Evolutionary conservation across 2,888 invertebrate genomes (phyloP).

Genomic region (Dynastes maya): DNA sequence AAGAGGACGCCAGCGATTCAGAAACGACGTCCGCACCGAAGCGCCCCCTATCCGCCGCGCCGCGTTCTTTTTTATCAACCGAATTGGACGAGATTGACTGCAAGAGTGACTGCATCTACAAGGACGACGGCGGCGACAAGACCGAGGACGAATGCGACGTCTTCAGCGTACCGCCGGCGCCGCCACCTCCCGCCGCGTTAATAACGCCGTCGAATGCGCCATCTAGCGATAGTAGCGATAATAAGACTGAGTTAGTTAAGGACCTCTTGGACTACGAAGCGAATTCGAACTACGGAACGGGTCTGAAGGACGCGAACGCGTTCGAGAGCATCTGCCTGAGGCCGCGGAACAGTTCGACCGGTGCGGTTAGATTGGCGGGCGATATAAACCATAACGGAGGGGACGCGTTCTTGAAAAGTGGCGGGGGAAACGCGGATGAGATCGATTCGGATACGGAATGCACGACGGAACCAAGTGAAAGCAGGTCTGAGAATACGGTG

Average conservation of each 20-base stretch:
- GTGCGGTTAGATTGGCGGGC: slow-evolving; percentile 12
- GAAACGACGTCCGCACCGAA: slow-evolving; percentile 4
- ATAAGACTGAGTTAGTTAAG: slow-evolving; percentile 59
- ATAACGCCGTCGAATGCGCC: slow-evolving; percentile 44
- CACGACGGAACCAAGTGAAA: slow-evolving; percentile 60
- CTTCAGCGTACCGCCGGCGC: slow-evolving; percentile 32
- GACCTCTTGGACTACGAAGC: slow-evolving; percentile 52
- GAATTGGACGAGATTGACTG: slow-evolving; percentile 62
- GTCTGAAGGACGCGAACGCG: slow-evolving; percentile 50
- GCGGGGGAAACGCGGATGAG: slow-evolving; percentile 57
- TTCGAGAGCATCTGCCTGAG: slow-evolving; percentile 58
- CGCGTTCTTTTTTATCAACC: slow-evolving; percentile 60
- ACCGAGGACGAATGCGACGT: slow-evolving; percentile 60
- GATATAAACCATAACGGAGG: slow-evolving; percentile 58
- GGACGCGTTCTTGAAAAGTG: slow-evolving; percentile 55
- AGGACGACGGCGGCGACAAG: slow-evolving; percentile 66
- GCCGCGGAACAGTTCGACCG: slow-evolving; percentile 49
- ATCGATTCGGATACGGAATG: slow-evolving; percentile 63
- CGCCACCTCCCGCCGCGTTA: background rate
- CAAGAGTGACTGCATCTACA: slow-evolving; percentile 66
- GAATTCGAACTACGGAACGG: slow-evolving; percentile 23
- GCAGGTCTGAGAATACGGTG: slow-evolving; percentile 63
- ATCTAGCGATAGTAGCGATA: slow-evolving; percentile 37
- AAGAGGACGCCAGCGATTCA: slow-evolving; percentile 51
- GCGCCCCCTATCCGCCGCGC: background rate